These are phyloP conservation scores for Clarias magur DNA, from an alignment of 2,113 vertebrate species.

Conservation along the genomic window DNA sequence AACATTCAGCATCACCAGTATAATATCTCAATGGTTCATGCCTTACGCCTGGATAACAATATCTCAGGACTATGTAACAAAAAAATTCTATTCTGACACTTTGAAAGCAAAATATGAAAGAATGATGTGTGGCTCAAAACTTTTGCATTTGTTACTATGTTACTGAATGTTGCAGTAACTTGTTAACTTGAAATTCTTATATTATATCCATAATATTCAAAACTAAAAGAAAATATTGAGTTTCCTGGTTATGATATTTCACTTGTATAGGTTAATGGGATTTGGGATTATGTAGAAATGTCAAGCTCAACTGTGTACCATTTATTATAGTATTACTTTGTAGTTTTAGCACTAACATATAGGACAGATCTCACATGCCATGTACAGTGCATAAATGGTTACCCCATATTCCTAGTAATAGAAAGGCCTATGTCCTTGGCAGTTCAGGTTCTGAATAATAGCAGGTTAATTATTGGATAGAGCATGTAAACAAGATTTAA, in stretches of 20 bases:
- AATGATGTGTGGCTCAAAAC: too few relatives aligned
- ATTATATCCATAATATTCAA: too few relatives aligned
- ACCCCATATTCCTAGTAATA: neutral
- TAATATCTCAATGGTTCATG: too few relatives aligned
- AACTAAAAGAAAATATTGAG: too few relatives aligned
- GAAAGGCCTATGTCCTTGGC: neutral
- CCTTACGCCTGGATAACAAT: too few relatives aligned
- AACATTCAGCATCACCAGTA: too few relatives aligned
- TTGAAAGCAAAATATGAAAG: too few relatives aligned
- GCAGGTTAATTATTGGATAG: neutral
- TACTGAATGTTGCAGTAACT: neutral
- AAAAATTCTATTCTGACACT: too few relatives aligned
- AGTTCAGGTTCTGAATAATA: neutral
- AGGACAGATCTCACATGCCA: neutral
- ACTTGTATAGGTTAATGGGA: neutral
- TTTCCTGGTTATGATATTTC: neutral
- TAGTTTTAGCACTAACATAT: neutral
- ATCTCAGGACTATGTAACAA: too few relatives aligned
- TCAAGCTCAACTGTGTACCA: neutral
- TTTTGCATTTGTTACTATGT: neutral
- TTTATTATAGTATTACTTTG: neutral
- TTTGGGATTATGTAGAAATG: neutral
- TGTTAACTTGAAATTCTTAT: neutral
- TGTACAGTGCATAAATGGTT: neutral
- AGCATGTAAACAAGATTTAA: neutral